A percentile compares a stretch with the other conserved stretches of the same genome.
Conservation (phyloP, 2,888 invertebrate genomes). For the Ischnus inquisitorius region DNA sequence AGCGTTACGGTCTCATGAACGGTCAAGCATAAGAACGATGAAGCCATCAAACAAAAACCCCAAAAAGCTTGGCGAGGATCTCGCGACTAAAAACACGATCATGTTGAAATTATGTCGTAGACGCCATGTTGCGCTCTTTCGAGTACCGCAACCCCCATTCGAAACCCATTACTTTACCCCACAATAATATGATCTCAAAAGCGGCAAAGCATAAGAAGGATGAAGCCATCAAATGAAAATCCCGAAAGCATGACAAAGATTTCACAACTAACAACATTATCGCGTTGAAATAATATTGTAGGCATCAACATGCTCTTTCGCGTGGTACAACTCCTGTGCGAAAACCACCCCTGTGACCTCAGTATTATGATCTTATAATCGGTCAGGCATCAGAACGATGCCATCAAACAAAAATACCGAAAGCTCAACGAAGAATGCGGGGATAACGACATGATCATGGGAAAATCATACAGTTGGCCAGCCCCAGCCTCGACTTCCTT, state of each 20-base stretch:
- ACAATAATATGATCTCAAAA: too few species aligned
- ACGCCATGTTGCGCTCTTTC: conserved; percentile 5
- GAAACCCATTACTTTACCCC: background rate
- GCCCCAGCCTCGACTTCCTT: too few species aligned
- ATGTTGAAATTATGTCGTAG: conserved; percentile 17
- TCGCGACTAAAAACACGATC: background rate
- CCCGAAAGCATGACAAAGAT: background rate
- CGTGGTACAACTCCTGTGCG: conserved; percentile 23
- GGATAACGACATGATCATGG: background rate
- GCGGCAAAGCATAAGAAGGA: too few species aligned
- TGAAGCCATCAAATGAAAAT: background rate
- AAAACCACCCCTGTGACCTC: background rate
- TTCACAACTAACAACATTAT: background rate
- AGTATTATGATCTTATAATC: too few species aligned
- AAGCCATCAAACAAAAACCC: background rate
- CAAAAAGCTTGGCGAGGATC: background rate
- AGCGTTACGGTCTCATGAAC: conserved; percentile 2
- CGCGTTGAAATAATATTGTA: conserved; percentile 21
- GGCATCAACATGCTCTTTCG: conserved; percentile 3
- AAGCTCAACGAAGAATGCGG: background rate
- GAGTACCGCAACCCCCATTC: conserved; percentile 17
- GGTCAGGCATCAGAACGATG: background rate
- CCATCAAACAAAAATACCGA: background rate
- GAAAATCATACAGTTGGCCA: too few species aligned
- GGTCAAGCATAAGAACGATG: background rate